Evolutionary conservation across 2,888 invertebrate species (phyloP), one percentile per base, ranked within the genome.

Genomic region (Abscondita cerata): DNA sequence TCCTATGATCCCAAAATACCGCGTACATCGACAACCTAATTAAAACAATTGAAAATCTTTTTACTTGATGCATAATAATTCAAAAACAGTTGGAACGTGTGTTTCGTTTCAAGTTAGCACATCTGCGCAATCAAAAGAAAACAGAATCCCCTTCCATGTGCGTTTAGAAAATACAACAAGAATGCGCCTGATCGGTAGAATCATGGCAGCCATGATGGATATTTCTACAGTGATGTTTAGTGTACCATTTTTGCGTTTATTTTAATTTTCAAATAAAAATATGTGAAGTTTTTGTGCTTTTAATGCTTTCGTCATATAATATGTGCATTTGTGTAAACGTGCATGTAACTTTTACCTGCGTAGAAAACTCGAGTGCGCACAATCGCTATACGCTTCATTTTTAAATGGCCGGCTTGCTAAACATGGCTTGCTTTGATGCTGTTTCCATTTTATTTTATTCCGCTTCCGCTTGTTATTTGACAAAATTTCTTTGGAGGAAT

Each of bases 191-290:
- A 56, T 51, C 59, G 58, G 56, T 57, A 38, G 59, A 34, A 46
- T 62, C 38, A 48, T 52, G 64, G 71, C 78, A 73, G 80, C 80
- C 80, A 80, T 80, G 72, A 78, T 80, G 78, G 65, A 75, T 75
- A 75, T 68, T 66, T 66, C 76, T 76, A 77, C 72, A 68, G 78
- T 77, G 77, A 76, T 64, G 68, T 61, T 68, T 65, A 65, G 68
- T 64, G 59, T 44, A 33, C 36, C 51, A 52, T 61, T 66, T 65
- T 62, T 52, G 50, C 15, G 25, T 52, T 52, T 56, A 33, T 54
- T 19, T 48, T 16, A 31, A 38, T 51, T 56, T n/a, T 51, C 36
- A 36, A 41, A 12, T 33, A 36, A 56, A 40, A 18, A 44, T 11
- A 19, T 48, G 59, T 56, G 56, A 41, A 46, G 40, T 52, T 25